phyloP scores from a whole-genome alignment of 2,113 vertebrate genomes.

The Gobiocypris rarus region DNA sequence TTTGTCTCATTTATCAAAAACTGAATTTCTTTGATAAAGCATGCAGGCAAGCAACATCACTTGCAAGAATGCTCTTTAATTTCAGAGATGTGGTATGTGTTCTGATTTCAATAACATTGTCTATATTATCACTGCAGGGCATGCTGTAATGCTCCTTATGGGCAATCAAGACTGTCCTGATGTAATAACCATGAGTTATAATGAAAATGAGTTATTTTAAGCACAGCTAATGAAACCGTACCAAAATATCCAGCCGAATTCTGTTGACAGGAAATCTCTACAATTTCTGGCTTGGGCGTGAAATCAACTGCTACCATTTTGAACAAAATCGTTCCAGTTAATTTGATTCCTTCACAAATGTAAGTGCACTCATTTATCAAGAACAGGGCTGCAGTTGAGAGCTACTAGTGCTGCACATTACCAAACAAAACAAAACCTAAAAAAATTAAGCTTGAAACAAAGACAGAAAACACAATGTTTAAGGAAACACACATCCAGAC shows the following conservation, averaged over 20 bases:
- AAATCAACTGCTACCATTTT: slow-evolving; percentile 34
- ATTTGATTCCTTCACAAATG: slow-evolving; percentile 37
- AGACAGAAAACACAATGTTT: neutral
- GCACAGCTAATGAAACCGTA: slow-evolving; percentile 44
- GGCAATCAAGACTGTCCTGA: slow-evolving; percentile 37
- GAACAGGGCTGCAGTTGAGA: neutral
- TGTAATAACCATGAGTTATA: slow-evolving; percentile 44
- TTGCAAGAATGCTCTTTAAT: slow-evolving; percentile 33
- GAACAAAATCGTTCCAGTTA: slow-evolving; percentile 41
- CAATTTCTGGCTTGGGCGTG: slow-evolving; percentile 31
- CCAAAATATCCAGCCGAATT: slow-evolving; percentile 38
- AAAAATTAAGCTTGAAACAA: neutral
- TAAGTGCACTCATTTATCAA: slow-evolving; percentile 39
- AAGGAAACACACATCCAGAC: neutral
- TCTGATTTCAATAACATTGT: slow-evolving; percentile 39
- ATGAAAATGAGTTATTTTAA: slow-evolving; percentile 47
- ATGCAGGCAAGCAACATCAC: slow-evolving; percentile 17
- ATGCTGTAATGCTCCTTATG: slow-evolving; percentile 42
- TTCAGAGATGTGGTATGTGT: slow-evolving; percentile 27
- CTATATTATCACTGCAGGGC: slow-evolving; percentile 43
- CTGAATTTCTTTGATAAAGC: slow-evolving; percentile 13
- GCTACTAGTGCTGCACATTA: neutral
- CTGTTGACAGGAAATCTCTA: slow-evolving; percentile 47
- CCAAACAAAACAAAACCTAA: neutral
- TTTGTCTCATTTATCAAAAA: slow-evolving; percentile 41